Percentiles rank a stretch among this genome's conserved stretches.
Conservation (phyloP, 2,888 invertebrate genomes). For the Poecilobothrus nobilitatus region DNA sequence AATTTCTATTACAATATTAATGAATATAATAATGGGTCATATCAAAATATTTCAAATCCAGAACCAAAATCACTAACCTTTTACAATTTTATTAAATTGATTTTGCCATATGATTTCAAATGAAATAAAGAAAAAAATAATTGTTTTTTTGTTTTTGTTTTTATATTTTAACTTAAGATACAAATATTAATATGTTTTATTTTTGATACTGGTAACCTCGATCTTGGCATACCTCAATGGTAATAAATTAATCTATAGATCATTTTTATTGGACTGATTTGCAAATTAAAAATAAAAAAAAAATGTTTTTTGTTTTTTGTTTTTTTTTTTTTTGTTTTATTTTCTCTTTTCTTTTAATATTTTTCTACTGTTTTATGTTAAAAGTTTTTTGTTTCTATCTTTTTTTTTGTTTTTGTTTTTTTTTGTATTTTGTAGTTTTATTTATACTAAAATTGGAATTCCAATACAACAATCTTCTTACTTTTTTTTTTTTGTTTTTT, state of each 20-base stretch:
- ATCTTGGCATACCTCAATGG: conserved; percentile 4
- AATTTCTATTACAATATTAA: too few species aligned
- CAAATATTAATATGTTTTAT: neutral
- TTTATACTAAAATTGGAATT: neutral
- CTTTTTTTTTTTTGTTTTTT: neutral
- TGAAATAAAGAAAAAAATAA: neutral
- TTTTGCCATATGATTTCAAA: neutral
- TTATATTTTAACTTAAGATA: too few species aligned
- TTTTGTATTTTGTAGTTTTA: neutral
- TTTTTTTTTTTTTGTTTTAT: too few species aligned
- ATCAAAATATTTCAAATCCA: neutral
- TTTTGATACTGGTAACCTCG: neutral
- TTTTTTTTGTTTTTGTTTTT: too few species aligned
- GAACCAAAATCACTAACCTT: neutral
- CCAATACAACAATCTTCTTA: neutral
- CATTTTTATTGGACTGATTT: conserved; percentile 4
- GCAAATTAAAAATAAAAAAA: neutral
- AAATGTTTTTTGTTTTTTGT: neutral
- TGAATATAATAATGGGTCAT: too few species aligned
- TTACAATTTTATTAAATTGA: neutral
- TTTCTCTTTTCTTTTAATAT: too few species aligned
- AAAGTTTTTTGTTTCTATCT: too few species aligned
- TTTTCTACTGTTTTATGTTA: too few species aligned
- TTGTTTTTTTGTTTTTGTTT: too few species aligned
- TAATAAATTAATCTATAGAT: conserved; percentile 6